Base-by-base conservation (phyloP, 2,797 vertebrate genomes). In the Toxotes lorentzi region DNA sequence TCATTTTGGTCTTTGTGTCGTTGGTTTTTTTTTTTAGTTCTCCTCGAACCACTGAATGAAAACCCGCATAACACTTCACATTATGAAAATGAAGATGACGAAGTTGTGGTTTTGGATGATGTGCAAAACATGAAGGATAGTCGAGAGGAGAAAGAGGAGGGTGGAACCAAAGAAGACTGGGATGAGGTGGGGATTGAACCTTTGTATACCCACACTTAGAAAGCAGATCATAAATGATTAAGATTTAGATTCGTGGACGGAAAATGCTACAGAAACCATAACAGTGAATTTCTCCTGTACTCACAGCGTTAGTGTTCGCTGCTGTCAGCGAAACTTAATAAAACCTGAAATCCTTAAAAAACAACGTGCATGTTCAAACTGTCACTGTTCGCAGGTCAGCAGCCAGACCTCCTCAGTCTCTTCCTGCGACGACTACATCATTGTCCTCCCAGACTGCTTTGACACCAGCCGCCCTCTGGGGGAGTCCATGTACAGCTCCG, bases 391-490 rank as follows among this genome's bases (percentile, higher is more conserved):
- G 61, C 85, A 94, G 93, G 91, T 94, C 86, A 96, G 95, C 92
- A 99, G 98, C 89, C 97, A 98, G 91, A 95, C 91, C n/a, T 98
- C 97, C 40, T 98, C 97, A 1, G 88, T 95, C 35, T 97, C 97
- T 24, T 97, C 97, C 27, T 90, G 91, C 4, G 98, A 99, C 63
- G 98, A 99, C 86, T 99, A 98, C 85, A 97, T 98, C 88, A 96
- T 99, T 9, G 95, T 99, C 87, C 96, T 99, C 67, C 98, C 98
- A 0, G 98, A 99, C 92, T 99, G 98, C 93, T 99, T 99, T 47
- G 98, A 99, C 92, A 99, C 96, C 77, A 98, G 96, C 79, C 96
- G 97, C 47, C 98, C 98, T 7, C 91, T 99, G 66, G 96, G 96
- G 21, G 97, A 98, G 82, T 99, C 97, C 73, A 96, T 98, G 96